A percentile compares a stretch with the other conserved stretches of the same genome.
Evolutionary conservation across 2,888 invertebrate species (phyloP).

Genomic region (Gisinianus flammeolus): DNA sequence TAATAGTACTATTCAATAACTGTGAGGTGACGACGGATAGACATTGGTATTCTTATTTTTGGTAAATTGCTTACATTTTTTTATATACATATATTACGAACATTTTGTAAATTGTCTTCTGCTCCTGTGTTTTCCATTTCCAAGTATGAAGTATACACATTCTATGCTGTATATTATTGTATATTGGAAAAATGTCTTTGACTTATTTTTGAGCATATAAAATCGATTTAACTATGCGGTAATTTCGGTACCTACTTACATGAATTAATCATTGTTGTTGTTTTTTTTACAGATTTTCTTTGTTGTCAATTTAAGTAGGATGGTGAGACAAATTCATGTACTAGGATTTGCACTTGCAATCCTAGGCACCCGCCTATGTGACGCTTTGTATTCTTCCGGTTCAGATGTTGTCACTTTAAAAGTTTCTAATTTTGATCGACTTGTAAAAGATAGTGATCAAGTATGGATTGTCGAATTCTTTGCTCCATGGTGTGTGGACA

Average conservation of each 20-base stretch:
- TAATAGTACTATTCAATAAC: no score
- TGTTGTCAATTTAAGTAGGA: not conserved
- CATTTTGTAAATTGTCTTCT: no score
- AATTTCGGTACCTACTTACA: not conserved
- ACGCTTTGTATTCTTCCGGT: constrained; percentile 58
- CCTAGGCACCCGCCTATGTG: constrained; percentile 12
- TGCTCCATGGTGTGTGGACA: constrained; percentile 82
- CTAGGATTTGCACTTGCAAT: not conserved
- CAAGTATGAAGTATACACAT: no score
- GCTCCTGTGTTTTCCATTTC: no score
- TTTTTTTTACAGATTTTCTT: constrained; percentile 5
- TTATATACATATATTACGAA: no score
- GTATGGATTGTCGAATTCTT: constrained; percentile 96
- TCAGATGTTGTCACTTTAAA: constrained; percentile 85
- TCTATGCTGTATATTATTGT: no score
- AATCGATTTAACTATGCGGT: no score
- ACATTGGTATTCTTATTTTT: no score
- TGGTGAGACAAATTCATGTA: not conserved
- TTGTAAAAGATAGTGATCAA: constrained; percentile 81
- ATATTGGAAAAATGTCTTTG: no score
- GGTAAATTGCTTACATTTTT: no score
- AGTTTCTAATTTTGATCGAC: constrained; percentile 82
- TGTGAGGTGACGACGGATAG: no score
- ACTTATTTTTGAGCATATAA: no score
- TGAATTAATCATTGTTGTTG: not conserved